A percentile compares a stretch with the other conserved stretches of the same genome.
Conservation (phyloP, 2,888 invertebrate species). For the Ophraella communa region DNA sequence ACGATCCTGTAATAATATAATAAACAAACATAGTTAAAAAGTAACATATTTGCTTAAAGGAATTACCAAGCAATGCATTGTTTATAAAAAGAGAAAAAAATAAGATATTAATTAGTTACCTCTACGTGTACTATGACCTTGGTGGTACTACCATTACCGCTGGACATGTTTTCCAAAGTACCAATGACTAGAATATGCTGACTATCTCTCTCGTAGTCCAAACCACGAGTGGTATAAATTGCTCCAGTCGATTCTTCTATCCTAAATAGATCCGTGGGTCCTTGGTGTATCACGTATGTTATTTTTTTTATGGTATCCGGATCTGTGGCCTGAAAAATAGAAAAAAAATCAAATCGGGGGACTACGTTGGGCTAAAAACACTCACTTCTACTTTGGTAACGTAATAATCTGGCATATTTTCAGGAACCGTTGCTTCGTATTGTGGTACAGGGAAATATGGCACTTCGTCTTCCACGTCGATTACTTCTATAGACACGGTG, state of each 20-base stretch:
- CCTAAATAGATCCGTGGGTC: conserved; percentile 80
- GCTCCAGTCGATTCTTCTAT: conserved; percentile 82
- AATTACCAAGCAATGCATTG: too few relatives aligned
- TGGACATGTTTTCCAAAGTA: conserved; percentile 80
- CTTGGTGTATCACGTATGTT: conserved; percentile 83
- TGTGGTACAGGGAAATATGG: conserved; percentile 76
- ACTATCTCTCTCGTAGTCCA: conserved; percentile 80
- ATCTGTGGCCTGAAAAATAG: conserved; percentile 71
- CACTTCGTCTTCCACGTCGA: conserved; percentile 82
- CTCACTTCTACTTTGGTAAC: conserved; percentile 79
- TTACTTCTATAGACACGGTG: conserved; percentile 80
- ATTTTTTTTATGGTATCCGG: conserved; percentile 82
- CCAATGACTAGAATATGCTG: conserved; percentile 80
- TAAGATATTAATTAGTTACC: too few relatives aligned
- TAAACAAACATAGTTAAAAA: not conserved
- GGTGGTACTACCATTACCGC: conserved; percentile 74
- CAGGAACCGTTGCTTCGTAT: conserved; percentile 83
- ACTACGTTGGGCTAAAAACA: too few relatives aligned
- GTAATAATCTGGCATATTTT: conserved; percentile 80
- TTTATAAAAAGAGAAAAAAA: too few relatives aligned
- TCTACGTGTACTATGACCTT: conserved; percentile 76
- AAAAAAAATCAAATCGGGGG: too few relatives aligned
- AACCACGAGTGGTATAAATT: conserved; percentile 75
- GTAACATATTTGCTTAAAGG: too few relatives aligned
- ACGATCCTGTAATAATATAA: conserved; percentile 67